Percentiles rank a stretch among this genome's conserved stretches.
These are phyloP conservation scores for Psittacula derbiana DNA, from an alignment of 2,797 vertebrate species.

Conservation along the genomic window DNA sequence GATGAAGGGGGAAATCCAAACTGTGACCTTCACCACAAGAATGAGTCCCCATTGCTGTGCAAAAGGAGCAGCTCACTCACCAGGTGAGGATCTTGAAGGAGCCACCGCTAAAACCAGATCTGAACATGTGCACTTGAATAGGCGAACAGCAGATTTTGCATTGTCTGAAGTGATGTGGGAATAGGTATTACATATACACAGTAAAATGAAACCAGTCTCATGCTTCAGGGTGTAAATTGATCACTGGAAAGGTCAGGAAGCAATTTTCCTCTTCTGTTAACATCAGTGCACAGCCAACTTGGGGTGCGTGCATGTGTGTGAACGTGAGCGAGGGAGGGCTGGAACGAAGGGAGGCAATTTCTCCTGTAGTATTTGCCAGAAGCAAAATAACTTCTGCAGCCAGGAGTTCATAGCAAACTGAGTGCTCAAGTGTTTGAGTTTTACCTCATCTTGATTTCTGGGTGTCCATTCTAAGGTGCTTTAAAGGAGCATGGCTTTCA, in stretches of 20 bases:
- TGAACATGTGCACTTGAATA: neutral
- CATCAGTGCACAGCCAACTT: neutral
- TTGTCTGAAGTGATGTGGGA: neutral
- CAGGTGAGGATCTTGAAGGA: neutral
- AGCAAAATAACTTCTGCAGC: neutral
- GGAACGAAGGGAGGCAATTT: neutral
- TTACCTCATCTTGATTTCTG: neutral
- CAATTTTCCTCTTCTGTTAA: constrained; percentile 41
- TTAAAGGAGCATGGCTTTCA: neutral
- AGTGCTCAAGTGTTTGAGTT: neutral
- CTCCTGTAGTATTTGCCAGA: neutral
- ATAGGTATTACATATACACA: neutral
- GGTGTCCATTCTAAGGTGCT: fast-evolving
- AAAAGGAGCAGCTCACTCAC: neutral
- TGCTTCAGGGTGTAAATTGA: constrained; percentile 30
- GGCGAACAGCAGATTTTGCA: neutral
- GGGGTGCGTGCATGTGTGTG: neutral
- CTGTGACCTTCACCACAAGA: neutral
- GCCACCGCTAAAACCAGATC: neutral
- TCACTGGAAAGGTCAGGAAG: constrained; percentile 31
- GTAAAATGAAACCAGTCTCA: neutral
- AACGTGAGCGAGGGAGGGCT: neutral
- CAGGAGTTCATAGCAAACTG: neutral
- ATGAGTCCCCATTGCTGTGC: fast-evolving
- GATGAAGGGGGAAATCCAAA: neutral